phyloP scores from a whole-genome alignment of 1,140 invertebrate genomes.

The Akabosia matsudoensis region DNA sequence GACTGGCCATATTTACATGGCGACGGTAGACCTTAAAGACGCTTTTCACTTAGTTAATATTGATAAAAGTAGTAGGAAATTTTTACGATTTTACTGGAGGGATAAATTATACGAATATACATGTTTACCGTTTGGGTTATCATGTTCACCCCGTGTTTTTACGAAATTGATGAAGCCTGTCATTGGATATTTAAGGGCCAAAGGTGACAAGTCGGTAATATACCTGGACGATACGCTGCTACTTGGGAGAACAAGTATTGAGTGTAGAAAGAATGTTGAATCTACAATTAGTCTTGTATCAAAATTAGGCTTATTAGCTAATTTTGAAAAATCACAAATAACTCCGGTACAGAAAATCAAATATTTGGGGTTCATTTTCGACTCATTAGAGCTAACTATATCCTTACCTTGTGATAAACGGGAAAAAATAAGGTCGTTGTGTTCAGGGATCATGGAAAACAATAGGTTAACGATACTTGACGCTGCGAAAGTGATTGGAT shows the following conservation, averaged over 20 bases:
- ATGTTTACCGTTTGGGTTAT: slow-evolving; percentile 35
- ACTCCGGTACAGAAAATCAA: neutral
- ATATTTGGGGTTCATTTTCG: slow-evolving; percentile 36
- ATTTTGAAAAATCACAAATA: slow-evolving; percentile 19
- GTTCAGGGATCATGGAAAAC: neutral
- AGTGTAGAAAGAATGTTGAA: neutral
- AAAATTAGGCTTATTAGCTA: slow-evolving; percentile 26
- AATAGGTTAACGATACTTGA: neutral
- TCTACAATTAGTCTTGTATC: neutral
- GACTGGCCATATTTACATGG: slow-evolving; percentile 18
- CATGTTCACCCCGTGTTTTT: slow-evolving; percentile 24
- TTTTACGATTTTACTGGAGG: slow-evolving; percentile 27
- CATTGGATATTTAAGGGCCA: slow-evolving; percentile 17
- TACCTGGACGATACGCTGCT: slow-evolving; percentile 40
- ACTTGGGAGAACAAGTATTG: neutral
- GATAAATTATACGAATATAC: slow-evolving; percentile 26
- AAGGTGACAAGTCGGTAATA: slow-evolving; percentile 14
- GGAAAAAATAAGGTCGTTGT: neutral
- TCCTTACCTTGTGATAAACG: neutral
- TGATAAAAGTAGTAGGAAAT: slow-evolving; percentile 1
- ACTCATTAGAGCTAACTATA: neutral
- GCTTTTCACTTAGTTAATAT: slow-evolving; percentile 31
- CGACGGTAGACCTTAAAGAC: slow-evolving; percentile 31
- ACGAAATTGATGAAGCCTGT: slow-evolving; percentile 36
- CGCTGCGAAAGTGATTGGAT: slow-evolving; percentile 22